Conservation (phyloP, 2,113 vertebrate species). For the Leiothrix lutea region DNA sequence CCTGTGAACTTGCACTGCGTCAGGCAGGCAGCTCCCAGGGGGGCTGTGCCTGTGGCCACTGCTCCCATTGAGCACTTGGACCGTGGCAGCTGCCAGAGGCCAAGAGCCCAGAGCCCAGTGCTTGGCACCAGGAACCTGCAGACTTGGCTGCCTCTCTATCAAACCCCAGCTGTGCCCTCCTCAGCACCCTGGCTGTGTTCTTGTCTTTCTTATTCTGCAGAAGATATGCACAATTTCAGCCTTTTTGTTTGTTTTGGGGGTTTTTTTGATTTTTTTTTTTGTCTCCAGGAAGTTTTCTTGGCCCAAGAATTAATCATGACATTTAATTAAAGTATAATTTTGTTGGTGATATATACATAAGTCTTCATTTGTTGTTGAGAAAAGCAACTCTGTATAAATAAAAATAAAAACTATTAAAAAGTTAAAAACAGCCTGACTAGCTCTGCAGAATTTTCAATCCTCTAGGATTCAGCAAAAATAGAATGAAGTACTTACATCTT, state of each 20-base stretch:
- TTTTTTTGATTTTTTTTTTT: not conserved
- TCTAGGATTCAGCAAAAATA: not conserved
- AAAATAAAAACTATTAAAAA: not conserved
- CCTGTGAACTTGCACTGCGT: not conserved
- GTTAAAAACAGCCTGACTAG: not conserved
- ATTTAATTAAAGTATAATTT: not conserved
- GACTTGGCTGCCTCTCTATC: not conserved
- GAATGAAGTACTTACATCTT: not conserved
- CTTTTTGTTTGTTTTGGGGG: not conserved
- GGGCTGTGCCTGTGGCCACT: not conserved
- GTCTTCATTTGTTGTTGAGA: not conserved
- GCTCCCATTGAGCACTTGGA: not conserved
- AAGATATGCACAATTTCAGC: not conserved
- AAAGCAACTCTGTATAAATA: not conserved
- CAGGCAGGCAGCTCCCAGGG: accelerated
- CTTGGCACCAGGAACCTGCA: accelerated
- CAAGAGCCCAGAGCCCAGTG: accelerated
- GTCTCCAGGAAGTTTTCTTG: not conserved
- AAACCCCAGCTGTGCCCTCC: not conserved
- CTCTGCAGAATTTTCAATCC: not conserved
- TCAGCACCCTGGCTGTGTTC: not conserved
- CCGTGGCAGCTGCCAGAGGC: not conserved
- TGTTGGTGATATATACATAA: not conserved
- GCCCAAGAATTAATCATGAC: not conserved
- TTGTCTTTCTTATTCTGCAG: not conserved